These are phyloP conservation scores for Hormaphis cornu DNA, from an alignment of 1,140 invertebrate genomes.

Conservation along the genomic window DNA sequence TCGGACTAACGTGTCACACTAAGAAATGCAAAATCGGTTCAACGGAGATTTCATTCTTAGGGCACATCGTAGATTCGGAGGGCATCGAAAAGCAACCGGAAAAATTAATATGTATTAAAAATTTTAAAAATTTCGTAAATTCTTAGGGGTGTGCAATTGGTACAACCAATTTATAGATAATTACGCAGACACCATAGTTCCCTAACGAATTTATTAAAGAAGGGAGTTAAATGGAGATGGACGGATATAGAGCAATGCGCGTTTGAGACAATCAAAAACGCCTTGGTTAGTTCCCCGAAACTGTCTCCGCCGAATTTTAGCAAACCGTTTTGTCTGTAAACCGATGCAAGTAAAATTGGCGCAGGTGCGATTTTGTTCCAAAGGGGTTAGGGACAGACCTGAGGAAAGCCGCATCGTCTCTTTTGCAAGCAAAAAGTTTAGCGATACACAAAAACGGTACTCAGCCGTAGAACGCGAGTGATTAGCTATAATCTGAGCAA, in stretches of 20 bases:
- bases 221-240: not conserved
- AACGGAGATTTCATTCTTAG: slow-evolving; percentile 40
- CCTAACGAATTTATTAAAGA: not conserved
- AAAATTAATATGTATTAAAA: slow-evolving; percentile 41
- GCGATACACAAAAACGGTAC: too few species aligned
- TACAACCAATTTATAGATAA: not conserved
- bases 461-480: too few species aligned
- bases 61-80: slow-evolving; percentile 40
- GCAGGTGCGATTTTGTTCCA: not conserved
- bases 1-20: slow-evolving; percentile 28
- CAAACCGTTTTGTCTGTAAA: too few species aligned
- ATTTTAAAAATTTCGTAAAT: slow-evolving; percentile 39
- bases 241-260: not conserved
- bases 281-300: not conserved
- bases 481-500: too few species aligned
- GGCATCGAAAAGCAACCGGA: slow-evolving; percentile 40
- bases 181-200: not conserved
- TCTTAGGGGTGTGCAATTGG: slow-evolving; percentile 38
- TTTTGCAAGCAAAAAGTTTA: too few species aligned
- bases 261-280: not conserved
- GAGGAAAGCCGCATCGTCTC: too few species aligned
- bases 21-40: slow-evolving; percentile 39
- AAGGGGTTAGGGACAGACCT: too few species aligned
- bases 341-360: too few species aligned
- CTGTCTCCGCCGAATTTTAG: too few species aligned